Base-by-base conservation (phyloP, 2,113 vertebrate species). In the Rissa tridactyla region DNA sequence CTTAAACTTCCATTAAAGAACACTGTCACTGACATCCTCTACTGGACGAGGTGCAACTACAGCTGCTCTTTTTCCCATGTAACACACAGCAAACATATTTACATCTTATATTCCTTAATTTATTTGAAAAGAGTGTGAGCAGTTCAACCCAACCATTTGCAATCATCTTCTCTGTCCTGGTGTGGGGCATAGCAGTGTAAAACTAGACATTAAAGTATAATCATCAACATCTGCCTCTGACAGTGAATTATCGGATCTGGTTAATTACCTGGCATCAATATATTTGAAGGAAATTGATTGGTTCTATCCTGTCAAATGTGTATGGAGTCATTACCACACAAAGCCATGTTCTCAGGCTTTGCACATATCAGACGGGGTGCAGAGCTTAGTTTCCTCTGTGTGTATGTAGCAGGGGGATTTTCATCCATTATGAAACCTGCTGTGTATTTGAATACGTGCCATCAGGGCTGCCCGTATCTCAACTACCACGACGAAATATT, bases 171-270 rank as follows among this genome's bases (percentile, higher is more conserved):
- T 94, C 20, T 72, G 44, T 66, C 65, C 26, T 93, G 38, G 13
- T 76, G 38, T 47, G 71, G 11, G 44, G 26, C 34, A 88, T 46
- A 92, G 47, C 27, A 62, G 17, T 82, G 32, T 85, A 78, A 90
- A 95, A 30, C 26, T 93, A 83, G 64, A 82, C 25, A 78, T 75
- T 93, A 90, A 95, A 82, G n/a, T 78, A 80, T 57, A 96, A 95
- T 88, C 49, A 83, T 54, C 34, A 57, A 30, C 36, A 64, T 91
- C 38, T 29, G 49, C 4, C n/a, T 88, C n/a, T 66, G 38, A 29
- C 60, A 82, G 72, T 77, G 89, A 86, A 49, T 60, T 76, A 55
- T n/a, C 62, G 0, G 16, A 86, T 85, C 15, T 58, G 54, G 6
- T 54, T 86, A 83, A 49, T 88, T 97, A 83, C 17, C 21, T 92